Evolutionary conservation across 2,888 invertebrate species (phyloP).

Genomic region (Crematogaster levior): DNA sequence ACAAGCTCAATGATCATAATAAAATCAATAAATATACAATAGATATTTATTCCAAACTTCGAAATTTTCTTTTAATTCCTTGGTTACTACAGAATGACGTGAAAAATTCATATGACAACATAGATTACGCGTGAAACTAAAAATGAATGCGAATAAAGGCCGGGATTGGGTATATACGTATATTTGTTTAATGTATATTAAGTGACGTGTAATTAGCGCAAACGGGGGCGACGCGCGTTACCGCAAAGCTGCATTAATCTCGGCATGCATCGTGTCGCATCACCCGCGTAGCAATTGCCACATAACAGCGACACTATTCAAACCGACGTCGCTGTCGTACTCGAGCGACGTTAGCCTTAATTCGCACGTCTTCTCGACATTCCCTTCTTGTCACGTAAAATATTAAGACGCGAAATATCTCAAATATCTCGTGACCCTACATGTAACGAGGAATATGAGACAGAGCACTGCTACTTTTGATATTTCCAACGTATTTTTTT

Average conservation of each 20-base stretch:
- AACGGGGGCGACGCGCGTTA: not conserved
- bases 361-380: conserved; percentile 13
- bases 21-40: not conserved
- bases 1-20: not conserved
- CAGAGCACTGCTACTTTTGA: not conserved
- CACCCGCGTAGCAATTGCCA: not conserved
- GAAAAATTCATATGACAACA: not conserved
- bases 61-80: not conserved
- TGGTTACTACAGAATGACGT: not conserved
- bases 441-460: not conserved
- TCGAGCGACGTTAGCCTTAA: conserved; percentile 20
- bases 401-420: conserved; percentile 43
- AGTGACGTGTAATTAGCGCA: conserved; percentile 22
- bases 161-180: not conserved
- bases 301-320: not conserved
- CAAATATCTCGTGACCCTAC: not conserved
- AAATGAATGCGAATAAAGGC: not conserved
- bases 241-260: conserved; percentile 40
- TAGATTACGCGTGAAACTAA: not conserved
- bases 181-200: conserved; percentile 20
- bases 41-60: not conserved
- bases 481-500: conserved; percentile 21
- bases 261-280: not conserved
- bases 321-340: conserved; percentile 17
- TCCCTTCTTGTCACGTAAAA: conserved; percentile 48